Evolutionary conservation across 2,797 vertebrate species (phyloP).

Genomic region (Spizella passerina): DNA sequence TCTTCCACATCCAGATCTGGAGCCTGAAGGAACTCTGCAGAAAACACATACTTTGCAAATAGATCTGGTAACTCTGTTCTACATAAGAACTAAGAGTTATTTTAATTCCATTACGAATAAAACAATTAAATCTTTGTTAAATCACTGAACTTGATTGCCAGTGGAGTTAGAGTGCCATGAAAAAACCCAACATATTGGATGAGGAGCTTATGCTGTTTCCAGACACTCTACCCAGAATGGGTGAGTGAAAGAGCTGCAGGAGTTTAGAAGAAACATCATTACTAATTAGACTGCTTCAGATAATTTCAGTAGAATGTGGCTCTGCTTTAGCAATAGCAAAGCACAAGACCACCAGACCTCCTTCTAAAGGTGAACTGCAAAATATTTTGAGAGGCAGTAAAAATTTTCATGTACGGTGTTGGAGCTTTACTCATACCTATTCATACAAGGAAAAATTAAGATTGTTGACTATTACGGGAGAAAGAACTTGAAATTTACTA

Average conservation of each 20-base stretch:
- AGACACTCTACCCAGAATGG: neutral
- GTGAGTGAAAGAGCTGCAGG: neutral
- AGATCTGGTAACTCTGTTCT: neutral
- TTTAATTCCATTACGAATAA: conserved; percentile 18
- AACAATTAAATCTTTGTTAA: conserved; percentile 27
- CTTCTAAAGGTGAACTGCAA: neutral
- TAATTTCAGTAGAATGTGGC: neutral
- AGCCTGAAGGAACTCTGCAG: neutral
- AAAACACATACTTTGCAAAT: neutral
- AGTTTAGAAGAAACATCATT: neutral
- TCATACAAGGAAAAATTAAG: neutral
- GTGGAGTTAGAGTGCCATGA: neutral
- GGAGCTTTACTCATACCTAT: neutral
- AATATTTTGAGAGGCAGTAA: neutral
- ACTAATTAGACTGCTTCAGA: neutral
- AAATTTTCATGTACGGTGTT: rapidly evolving
- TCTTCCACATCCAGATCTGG: neutral
- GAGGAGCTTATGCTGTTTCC: neutral
- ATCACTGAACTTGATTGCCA: neutral
- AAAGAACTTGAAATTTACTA: neutral
- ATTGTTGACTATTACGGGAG: rapidly evolving
- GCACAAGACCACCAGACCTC: neutral
- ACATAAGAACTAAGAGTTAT: neutral
- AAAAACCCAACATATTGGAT: neutral
- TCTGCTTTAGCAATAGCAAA: neutral